Percentiles rank a stretch among this genome's conserved stretches.
phyloP scores from a whole-genome alignment of 2,113 vertebrate species.

The Ahaetulla prasina region DNA sequence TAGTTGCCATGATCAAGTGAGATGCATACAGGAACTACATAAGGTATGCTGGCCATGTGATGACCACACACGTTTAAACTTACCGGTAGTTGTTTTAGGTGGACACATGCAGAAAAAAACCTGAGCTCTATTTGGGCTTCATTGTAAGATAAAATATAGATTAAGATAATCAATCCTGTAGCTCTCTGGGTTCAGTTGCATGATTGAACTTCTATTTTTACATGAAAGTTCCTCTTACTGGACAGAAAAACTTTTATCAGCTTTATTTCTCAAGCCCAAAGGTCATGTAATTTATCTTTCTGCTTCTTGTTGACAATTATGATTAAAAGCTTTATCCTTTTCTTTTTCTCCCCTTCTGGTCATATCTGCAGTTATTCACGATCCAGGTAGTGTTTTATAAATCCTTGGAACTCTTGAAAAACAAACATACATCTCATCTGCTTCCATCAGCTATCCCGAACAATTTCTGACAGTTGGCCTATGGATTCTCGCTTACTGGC shows the following conservation, averaged over 20 bases:
- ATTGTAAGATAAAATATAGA: not conserved
- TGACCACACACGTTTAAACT: not conserved
- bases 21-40: not conserved
- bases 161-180: too few species aligned
- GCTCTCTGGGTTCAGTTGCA: not conserved
- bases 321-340: not conserved
- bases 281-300: not conserved
- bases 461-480: not conserved
- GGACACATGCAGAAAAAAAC: not conserved
- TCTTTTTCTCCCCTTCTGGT: not conserved
- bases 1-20: not conserved
- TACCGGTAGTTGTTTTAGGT: not conserved
- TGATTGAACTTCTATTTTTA: not conserved
- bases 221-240: not conserved
- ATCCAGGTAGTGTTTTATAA: slow-evolving; percentile 4
- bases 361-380: slow-evolving; percentile 1
- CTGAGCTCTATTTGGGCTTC: not conserved
- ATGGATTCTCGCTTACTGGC: not conserved
- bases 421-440: not conserved
- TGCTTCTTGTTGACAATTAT: not conserved
- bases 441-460: too few species aligned
- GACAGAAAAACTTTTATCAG: not conserved
- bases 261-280: not conserved
- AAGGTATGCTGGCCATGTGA: not conserved
- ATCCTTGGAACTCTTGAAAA: not conserved